phyloP scores from a whole-genome alignment of 2,113 vertebrate species.

The Myrmecophaga tridactyla region DNA sequence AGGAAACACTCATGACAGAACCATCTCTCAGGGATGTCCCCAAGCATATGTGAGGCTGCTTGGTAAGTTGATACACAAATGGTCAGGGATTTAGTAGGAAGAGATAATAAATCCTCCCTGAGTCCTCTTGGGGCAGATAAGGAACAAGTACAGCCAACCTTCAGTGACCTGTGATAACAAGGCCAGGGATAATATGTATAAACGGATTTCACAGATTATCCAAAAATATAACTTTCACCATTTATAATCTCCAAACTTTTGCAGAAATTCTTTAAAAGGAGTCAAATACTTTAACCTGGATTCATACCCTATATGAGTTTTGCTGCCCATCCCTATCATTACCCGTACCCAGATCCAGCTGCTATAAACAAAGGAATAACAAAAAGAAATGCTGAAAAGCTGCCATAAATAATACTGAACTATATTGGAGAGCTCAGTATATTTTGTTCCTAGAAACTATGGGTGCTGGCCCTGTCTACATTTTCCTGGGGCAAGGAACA shows the following conservation, averaged over 20 bases:
- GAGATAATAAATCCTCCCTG: slow-evolving; percentile 59
- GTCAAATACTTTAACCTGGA: slow-evolving; percentile 48
- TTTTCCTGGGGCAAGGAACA: neutral
- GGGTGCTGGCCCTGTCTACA: too few species aligned
- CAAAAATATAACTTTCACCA: slow-evolving; percentile 54
- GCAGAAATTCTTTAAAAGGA: slow-evolving; percentile 46
- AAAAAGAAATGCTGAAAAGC: neutral
- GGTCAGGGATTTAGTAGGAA: slow-evolving; percentile 52
- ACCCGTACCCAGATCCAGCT: neutral
- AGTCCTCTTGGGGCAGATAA: slow-evolving; percentile 61
- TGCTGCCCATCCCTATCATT: neutral
- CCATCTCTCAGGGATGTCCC: slow-evolving; percentile 31
- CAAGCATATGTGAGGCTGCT: neutral
- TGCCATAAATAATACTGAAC: neutral
- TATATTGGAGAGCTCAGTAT: neutral
- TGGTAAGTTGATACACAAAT: slow-evolving; percentile 35
- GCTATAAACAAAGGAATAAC: neutral
- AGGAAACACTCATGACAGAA: neutral
- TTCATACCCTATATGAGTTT: neutral
- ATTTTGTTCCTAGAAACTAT: neutral
- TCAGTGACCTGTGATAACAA: slow-evolving; percentile 60
- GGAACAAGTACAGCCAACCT: slow-evolving; percentile 17
- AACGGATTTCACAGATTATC: slow-evolving; percentile 59
- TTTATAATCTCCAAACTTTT: slow-evolving; percentile 48
- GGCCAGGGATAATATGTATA: slow-evolving; percentile 58